phyloP scores from a whole-genome alignment of 2,888 invertebrate species.

The Chrysina gloriosa region DNA sequence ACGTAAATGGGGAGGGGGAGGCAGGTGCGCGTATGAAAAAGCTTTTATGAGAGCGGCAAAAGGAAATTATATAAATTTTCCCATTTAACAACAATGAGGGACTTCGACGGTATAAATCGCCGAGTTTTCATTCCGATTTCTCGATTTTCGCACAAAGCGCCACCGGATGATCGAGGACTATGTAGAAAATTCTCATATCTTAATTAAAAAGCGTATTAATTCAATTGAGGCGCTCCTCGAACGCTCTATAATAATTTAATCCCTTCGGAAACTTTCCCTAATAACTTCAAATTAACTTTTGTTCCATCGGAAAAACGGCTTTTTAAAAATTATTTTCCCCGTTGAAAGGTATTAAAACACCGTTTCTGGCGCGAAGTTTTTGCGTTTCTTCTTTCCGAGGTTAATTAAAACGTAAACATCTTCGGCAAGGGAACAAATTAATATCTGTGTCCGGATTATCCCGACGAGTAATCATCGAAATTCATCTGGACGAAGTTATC shows the following conservation, averaged over 20 bases:
- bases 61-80: neutral
- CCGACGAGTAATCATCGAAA: neutral
- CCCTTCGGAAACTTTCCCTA: conserved; percentile 9
- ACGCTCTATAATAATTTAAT: conserved; percentile 15
- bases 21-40: neutral
- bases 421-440: neutral
- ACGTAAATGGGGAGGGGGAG: neutral
- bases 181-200: conserved; percentile 22
- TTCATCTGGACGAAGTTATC: too few relatives aligned
- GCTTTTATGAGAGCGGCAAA: neutral
- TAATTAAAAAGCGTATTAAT: conserved; percentile 23
- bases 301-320: conserved; percentile 1
- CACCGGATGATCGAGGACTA: conserved; percentile 1
- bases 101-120: neutral
- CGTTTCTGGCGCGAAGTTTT: conserved; percentile 3
- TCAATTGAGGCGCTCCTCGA: neutral
- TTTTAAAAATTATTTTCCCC: neutral
- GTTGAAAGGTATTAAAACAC: neutral
- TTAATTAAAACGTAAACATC: conserved; percentile 11
- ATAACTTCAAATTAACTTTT: conserved; percentile 17
- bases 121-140: neutral
- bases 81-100: neutral
- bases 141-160: neutral
- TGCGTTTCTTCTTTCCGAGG: neutral
- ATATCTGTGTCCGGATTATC: conserved; percentile 2